Conservation (phyloP, 1,140 invertebrate species). For the Drosophila willistoni region DNA sequence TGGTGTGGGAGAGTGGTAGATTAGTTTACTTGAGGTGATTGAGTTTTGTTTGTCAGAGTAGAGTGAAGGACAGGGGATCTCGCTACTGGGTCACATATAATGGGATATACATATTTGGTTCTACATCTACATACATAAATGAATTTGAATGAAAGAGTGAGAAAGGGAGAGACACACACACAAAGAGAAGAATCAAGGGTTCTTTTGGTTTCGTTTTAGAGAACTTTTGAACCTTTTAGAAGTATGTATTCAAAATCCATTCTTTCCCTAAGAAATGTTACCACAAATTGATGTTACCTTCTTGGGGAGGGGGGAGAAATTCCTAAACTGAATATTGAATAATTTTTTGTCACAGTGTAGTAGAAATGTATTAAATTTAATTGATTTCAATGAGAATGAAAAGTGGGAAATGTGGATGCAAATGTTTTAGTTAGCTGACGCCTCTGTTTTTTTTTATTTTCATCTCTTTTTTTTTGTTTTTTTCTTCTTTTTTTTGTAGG, state of each 20-base stretch:
- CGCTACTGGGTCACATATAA: not conserved
- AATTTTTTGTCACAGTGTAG: not conserved
- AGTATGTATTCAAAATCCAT: not conserved
- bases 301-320: too few relatives aligned
- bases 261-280: too few relatives aligned
- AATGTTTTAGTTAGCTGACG: conserved; percentile 12
- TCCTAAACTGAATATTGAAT: too few relatives aligned
- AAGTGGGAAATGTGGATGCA: conserved; percentile 14
- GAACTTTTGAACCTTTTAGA: not conserved
- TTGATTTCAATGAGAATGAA: not conserved
- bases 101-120: too few relatives aligned
- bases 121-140: not conserved
- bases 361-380: not conserved
- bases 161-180: too few relatives aligned
- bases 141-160: not conserved
- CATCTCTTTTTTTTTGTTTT: not conserved
- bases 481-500: not conserved
- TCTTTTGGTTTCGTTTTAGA: not conserved
- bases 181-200: not conserved
- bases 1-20: conserved; percentile 19
- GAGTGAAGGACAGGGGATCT: not conserved
- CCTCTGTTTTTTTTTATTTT: not conserved
- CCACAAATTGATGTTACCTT: too few relatives aligned
- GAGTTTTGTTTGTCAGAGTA: not conserved
- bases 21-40: conserved; percentile 43